Evolutionary conservation across 2,888 invertebrate genomes (phyloP).

Genomic region (Taphrorychus bicolor): DNA sequence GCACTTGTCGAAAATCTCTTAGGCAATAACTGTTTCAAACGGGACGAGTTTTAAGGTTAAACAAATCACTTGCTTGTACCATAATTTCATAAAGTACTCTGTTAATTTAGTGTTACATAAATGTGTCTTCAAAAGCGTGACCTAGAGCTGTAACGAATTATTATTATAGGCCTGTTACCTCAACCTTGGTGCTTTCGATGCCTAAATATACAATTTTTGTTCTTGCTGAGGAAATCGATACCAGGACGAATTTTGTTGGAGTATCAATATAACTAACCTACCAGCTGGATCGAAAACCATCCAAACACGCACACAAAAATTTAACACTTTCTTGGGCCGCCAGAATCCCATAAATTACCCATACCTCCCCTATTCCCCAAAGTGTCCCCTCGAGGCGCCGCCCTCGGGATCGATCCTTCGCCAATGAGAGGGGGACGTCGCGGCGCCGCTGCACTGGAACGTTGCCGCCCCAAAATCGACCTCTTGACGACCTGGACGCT

Average conservation of each 20-base stretch:
- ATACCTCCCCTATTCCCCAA: constrained; percentile 28
- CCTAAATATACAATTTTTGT: too few species aligned
- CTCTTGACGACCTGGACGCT: constrained; percentile 30
- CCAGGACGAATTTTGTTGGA: not conserved
- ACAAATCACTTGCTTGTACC: not conserved
- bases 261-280: not conserved
- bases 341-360: constrained; percentile 39
- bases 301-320: constrained; percentile 30
- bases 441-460: constrained; percentile 27
- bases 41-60: not conserved
- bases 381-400: constrained; percentile 30
- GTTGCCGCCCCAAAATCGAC: constrained; percentile 42
- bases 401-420: not conserved
- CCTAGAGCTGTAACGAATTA: not conserved
- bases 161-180: not conserved
- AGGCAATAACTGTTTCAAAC: not conserved
- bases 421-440: constrained; percentile 29
- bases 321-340: constrained; percentile 18
- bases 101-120: not conserved
- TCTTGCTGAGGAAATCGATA: not conserved
- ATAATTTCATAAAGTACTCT: not conserved
- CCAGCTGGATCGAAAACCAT: constrained; percentile 11
- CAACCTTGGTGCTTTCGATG: not conserved
- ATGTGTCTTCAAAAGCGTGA: not conserved
- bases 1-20: not conserved